Base-by-base conservation (phyloP, 1,140 invertebrate genomes). In the Mizuhopecten yessoensis region DNA sequence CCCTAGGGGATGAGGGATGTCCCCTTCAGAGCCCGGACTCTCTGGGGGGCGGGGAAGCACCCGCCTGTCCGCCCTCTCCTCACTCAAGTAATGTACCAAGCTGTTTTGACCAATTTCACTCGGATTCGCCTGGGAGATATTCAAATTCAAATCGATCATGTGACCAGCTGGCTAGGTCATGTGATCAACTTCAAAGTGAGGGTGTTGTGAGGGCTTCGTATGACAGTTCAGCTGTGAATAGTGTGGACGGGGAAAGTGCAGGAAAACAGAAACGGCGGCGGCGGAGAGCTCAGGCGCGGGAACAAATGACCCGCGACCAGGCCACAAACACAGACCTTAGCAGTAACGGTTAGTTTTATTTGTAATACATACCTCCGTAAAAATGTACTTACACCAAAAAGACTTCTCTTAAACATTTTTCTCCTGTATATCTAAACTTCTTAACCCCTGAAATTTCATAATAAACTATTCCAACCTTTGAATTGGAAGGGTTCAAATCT, bases 301-400 rank as follows among this genome's bases (percentile, higher is more conserved):
- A 95, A 91, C 93, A 94, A 33, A 92, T 91, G 23, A 95, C 91
- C 34, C 91, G 93, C 88, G 96, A 96, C 94, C 95, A 96, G 89
- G 95, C 95, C 20, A 96, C 96, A 0, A 96, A 96, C 90, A 96
- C 96, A 86, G 96, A 96, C 92, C 91, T 95, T 75, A 96, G 95
- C 90, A 96, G 96, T 90, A 96, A 96, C 91, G 96, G 96, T 96
- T 91, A 91, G 94, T 93, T 42, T 39, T 17, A 9, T 89, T 34
- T 29, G n/a, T 34, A 42, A n/a, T 29, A 5, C 34, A 23, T 91
- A 45, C 89, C 0, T 20, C 20, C 42, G 33, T 86, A 34, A 42
- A 7, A 39, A 5, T 13, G 36, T 13, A 39, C 5, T 39, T 39
- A n/a, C 36, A 39, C 36, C 36, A 39, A 13, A 39, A 39, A 39